phyloP scores from a whole-genome alignment of 2,113 vertebrate species.

The Eonycteris spelaea region DNA sequence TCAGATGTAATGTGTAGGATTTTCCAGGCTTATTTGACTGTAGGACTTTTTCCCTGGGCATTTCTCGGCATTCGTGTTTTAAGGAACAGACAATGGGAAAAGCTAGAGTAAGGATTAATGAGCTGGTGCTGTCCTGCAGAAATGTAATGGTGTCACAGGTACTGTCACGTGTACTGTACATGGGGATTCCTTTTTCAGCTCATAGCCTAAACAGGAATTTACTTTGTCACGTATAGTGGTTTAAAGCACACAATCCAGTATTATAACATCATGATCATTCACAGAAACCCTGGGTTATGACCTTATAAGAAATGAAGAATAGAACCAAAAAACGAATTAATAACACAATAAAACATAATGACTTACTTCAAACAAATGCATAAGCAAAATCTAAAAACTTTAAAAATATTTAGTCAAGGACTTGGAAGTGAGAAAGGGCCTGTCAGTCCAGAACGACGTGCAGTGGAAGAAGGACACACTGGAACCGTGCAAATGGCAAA shows the following conservation, averaged over 20 bases:
- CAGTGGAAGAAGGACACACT: not conserved
- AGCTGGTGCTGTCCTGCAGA: not conserved
- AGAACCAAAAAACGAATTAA: not conserved
- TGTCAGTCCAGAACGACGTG: not conserved
- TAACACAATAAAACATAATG: not conserved
- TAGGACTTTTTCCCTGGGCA: not conserved
- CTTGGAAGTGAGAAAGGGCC: not conserved
- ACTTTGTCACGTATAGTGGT: not conserved
- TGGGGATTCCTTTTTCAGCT: not conserved
- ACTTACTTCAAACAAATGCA: conserved; percentile 21
- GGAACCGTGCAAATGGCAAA: not conserved
- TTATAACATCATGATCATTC: not conserved
- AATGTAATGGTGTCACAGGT: not conserved
- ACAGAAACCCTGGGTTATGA: not conserved
- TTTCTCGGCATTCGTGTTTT: not conserved
- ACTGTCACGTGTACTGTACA: not conserved
- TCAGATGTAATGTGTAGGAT: not conserved
- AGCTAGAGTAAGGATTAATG: not conserved
- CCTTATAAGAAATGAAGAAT: not conserved
- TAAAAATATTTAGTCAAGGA: not conserved
- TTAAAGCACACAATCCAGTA: not conserved
- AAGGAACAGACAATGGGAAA: not conserved
- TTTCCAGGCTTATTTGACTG: conserved; percentile 11
- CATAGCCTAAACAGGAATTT: not conserved
- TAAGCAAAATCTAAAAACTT: not conserved